These are phyloP conservation scores for Eurosta solidaginis DNA, from an alignment of 1,140 invertebrate species.

Conservation along the genomic window DNA sequence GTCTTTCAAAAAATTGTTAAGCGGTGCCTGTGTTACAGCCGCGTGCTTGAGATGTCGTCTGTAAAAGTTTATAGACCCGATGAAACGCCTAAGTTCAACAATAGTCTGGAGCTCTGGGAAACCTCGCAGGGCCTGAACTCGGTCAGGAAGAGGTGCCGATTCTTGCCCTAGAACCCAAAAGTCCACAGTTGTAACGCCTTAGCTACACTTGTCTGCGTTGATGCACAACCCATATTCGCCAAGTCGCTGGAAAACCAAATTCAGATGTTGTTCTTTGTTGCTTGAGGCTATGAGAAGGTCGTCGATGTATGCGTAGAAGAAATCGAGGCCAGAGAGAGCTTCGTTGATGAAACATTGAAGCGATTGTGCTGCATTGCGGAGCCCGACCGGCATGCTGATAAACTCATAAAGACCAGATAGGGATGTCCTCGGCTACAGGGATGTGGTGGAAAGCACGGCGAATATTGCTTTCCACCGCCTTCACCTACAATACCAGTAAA, in stretches of 20 bases:
- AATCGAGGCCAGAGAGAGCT: neutral
- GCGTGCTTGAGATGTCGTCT: neutral
- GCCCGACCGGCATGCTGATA: conserved; percentile 30
- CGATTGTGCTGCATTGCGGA: conserved; percentile 33
- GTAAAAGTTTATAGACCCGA: neutral
- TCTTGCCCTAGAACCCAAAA: neutral
- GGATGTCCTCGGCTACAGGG: neutral
- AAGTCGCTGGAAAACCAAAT: too few species aligned
- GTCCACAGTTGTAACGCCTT: neutral
- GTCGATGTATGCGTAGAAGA: conserved; percentile 13
- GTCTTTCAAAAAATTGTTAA: neutral
- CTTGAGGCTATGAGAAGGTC: neutral
- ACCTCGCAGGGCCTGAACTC: too few species aligned
- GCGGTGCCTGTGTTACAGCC: neutral
- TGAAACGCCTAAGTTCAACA: too few species aligned
- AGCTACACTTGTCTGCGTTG: too few species aligned
- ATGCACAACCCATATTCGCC: too few species aligned
- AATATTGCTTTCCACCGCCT: conserved; percentile 20
- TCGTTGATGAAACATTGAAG: conserved; percentile 28
- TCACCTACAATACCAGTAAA: too few species aligned
- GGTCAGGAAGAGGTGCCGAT: neutral
- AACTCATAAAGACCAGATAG: conserved; percentile 29
- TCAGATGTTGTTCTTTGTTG: too few species aligned
- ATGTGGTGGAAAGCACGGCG: neutral
- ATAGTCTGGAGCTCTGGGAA: too few species aligned